Base-by-base conservation (phyloP, 2,113 vertebrate genomes). In the Terrapene triunguis region DNA sequence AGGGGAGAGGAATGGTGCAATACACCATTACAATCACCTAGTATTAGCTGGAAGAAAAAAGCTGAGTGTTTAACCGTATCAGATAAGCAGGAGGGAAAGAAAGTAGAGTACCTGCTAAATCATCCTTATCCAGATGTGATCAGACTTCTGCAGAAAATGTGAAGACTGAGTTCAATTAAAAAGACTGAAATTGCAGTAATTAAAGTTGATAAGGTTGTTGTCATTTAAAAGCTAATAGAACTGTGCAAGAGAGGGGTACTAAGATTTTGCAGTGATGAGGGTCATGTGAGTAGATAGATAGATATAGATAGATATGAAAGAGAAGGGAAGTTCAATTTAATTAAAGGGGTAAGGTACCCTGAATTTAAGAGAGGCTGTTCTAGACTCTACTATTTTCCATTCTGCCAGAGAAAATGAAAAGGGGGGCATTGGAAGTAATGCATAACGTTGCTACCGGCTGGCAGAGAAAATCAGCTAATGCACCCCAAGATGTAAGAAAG, bases 361-460 rank as follows among this genome's bases (percentile, higher is more conserved):
- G 69, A 83, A 93, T 96, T 93, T 51, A 93, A 96, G 85, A 93
- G 3, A 76, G 79, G 93, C 91, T 92, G 84, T 96, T 87, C 47
- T 55, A 91, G 74, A 91, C 74, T 47, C 94, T 42, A 74, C 88
- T 84, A 91, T 93, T 94, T 96, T 94, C 80, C 32, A 79, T 54
- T 95, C 42, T 92, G 85, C 85, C 92, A 96, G 86, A 93, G 53
- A 93, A 78, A 93, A 94, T 62, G 4, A 74, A 94, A 97, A 91
- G 92, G 81, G 3, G 2, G 32, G 59, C 80, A 22, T 84, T 92
- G 35, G 27, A 87, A 81, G 51, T 88, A 95, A 90, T 94, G 84
- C 53, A 87, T 83, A 59, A 10, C 82, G 48, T 95, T 89, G 78
- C 84, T 94, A 90, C 50, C 11, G 90, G 87, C 81, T 89, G 51